Evolutionary conservation across 1,140 invertebrate genomes (phyloP).

Genomic region (Proales similis): DNA sequence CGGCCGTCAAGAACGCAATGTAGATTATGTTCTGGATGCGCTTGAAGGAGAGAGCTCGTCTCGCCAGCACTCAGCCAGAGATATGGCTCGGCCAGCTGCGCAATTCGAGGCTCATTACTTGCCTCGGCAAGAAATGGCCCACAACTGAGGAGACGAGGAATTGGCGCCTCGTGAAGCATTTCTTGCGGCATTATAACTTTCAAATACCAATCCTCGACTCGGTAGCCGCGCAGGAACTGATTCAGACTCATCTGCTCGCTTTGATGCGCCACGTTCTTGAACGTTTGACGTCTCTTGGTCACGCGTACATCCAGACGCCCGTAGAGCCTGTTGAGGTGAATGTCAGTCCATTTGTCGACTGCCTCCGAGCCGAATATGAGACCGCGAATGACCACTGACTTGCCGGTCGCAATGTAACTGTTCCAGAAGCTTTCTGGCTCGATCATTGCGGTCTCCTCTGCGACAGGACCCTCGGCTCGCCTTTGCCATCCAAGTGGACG

Average conservation of each 20-base stretch:
- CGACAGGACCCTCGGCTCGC: conserved; percentile 18
- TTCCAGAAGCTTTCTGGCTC: conserved; percentile 22
- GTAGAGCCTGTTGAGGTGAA: neutral
- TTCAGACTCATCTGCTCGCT: conserved; percentile 41
- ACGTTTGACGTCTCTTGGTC: conserved; percentile 17
- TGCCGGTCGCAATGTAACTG: neutral
- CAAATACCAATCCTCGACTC: conserved; percentile 51
- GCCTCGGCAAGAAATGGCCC: neutral
- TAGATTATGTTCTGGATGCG: conserved; percentile 48
- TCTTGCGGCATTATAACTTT: conserved; percentile 44
- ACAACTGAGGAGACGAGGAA: conserved; percentile 7
- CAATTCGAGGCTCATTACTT: conserved; percentile 39
- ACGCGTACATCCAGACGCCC: conserved; percentile 19
- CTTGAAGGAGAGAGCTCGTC: conserved; percentile 46
- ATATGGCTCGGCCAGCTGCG: conserved; percentile 45
- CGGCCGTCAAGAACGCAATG: conserved; percentile 51
- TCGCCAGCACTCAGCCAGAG: conserved; percentile 52
- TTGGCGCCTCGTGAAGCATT: conserved; percentile 46
- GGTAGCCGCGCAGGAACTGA: conserved; percentile 48
- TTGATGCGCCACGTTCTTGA: neutral
- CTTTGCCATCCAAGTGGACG: conserved; percentile 37
- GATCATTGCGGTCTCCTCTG: conserved; percentile 3
- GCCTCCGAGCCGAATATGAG: conserved; percentile 16
- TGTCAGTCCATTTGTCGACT: conserved; percentile 13
- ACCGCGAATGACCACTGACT: neutral